phyloP scores from a whole-genome alignment of 1,140 invertebrate genomes.

The Platyscapa corneri region DNA sequence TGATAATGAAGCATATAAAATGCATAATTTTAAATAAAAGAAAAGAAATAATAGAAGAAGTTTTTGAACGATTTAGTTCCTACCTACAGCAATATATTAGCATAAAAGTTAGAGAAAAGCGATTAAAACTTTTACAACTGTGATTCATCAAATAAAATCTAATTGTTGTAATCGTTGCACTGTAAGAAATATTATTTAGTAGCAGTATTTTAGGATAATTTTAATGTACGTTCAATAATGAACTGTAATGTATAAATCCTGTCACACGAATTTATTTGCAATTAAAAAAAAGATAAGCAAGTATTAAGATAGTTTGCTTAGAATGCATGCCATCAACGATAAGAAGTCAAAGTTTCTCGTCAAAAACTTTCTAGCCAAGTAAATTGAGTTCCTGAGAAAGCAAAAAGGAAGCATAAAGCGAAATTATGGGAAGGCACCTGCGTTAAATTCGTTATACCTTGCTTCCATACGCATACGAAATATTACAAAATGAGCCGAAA shows the following conservation, averaged over 20 bases:
- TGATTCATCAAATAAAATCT: slow-evolving; percentile 2
- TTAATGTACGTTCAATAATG: neutral
- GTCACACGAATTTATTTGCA: neutral
- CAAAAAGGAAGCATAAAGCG: neutral
- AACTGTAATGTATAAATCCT: slow-evolving; percentile 26
- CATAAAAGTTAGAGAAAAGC: neutral
- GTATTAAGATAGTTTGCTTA: neutral
- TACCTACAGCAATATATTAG: neutral
- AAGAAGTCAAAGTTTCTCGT: neutral
- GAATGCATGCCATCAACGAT: neutral
- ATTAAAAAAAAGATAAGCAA: neutral
- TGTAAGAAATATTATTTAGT: slow-evolving; percentile 25
- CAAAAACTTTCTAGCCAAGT: neutral
- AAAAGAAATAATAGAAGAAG: neutral
- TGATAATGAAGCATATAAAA: too few relatives aligned
- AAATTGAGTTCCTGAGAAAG: neutral
- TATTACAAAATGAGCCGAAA: neutral
- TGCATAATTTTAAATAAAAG: neutral
- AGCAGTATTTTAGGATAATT: neutral
- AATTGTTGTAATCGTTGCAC: neutral
- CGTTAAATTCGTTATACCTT: neutral
- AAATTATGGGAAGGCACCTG: neutral
- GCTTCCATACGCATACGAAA: too few relatives aligned
- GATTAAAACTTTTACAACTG: neutral
- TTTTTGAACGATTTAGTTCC: neutral